These are phyloP conservation scores for Pundamilia nyererei DNA, from an alignment of 2,113 vertebrate species.

Conservation along the genomic window DNA sequence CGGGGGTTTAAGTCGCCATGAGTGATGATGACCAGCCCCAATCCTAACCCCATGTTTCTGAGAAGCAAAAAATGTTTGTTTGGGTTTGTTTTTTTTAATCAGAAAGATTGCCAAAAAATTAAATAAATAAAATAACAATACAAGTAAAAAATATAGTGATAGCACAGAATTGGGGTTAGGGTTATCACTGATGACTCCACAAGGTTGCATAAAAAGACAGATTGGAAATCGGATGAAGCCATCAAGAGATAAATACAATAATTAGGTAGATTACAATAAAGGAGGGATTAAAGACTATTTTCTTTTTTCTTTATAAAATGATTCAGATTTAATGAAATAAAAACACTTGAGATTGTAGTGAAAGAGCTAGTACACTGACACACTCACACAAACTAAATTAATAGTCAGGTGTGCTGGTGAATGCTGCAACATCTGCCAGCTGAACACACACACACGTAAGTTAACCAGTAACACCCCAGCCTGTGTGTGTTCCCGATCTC, in stretches of 20 bases:
- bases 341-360: background rate
- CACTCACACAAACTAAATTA: background rate
- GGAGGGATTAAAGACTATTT: background rate
- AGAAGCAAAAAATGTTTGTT: background rate
- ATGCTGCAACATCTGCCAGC: slow-evolving; percentile 6
- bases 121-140: background rate
- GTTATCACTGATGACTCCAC: background rate
- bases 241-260: background rate
- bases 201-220: background rate
- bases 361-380: background rate
- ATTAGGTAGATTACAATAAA: background rate
- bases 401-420: slow-evolving; percentile 4
- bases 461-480: slow-evolving; percentile 13
- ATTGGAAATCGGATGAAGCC: background rate
- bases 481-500: background rate
- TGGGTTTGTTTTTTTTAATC: accelerated
- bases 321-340: background rate
- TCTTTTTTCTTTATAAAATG: background rate
- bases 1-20: background rate
- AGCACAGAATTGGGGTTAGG: too few relatives aligned
- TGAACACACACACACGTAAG: background rate
- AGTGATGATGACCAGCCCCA: background rate
- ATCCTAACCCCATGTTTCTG: background rate
- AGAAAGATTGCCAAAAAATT: background rate
- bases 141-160: background rate